phyloP scores from a whole-genome alignment of 2,888 invertebrate species.

The Mesopsocus fuscifrons region DNA sequence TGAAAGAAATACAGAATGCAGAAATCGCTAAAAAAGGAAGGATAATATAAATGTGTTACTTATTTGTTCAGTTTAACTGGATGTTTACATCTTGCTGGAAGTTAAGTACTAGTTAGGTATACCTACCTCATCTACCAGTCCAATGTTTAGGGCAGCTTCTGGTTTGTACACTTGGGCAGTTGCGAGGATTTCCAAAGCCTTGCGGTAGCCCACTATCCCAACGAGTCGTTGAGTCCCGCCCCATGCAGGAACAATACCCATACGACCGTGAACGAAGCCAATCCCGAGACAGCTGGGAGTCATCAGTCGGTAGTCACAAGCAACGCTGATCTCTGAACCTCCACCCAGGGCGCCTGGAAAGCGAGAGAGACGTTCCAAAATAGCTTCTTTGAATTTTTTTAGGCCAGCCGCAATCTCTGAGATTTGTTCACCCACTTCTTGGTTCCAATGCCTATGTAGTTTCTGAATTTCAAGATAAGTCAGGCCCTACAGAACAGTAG shows the following conservation, averaged over 20 bases:
- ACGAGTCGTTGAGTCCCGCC: slow-evolving; percentile 28
- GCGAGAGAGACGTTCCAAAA: too few species aligned
- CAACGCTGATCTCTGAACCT: slow-evolving; percentile 30
- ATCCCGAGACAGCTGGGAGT: slow-evolving; percentile 21
- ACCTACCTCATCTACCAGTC: slow-evolving; percentile 25
- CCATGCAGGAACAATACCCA: slow-evolving; percentile 31
- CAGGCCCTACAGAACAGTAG: too few species aligned
- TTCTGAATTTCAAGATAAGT: too few species aligned
- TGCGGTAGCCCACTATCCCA: slow-evolving; percentile 23
- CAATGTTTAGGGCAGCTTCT: slow-evolving; percentile 23
- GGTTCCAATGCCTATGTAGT: too few species aligned
- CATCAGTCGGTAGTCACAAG: slow-evolving; percentile 30
- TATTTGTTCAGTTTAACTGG: too few species aligned
- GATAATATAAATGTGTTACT: neutral
- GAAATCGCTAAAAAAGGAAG: neutral
- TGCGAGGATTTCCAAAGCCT: slow-evolving; percentile 25
- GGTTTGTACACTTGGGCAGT: slow-evolving; percentile 21
- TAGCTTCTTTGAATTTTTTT: too few species aligned
- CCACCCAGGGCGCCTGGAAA: slow-evolving; percentile 28
- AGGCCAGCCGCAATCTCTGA: too few species aligned
- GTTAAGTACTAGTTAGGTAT: too few species aligned
- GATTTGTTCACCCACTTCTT: too few species aligned
- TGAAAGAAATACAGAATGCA: slow-evolving; percentile 6
- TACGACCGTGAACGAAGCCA: slow-evolving; percentile 28
- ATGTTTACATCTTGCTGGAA: too few species aligned